Base-by-base conservation (phyloP, 2,888 invertebrate genomes). In the Conchocele bisecta region DNA sequence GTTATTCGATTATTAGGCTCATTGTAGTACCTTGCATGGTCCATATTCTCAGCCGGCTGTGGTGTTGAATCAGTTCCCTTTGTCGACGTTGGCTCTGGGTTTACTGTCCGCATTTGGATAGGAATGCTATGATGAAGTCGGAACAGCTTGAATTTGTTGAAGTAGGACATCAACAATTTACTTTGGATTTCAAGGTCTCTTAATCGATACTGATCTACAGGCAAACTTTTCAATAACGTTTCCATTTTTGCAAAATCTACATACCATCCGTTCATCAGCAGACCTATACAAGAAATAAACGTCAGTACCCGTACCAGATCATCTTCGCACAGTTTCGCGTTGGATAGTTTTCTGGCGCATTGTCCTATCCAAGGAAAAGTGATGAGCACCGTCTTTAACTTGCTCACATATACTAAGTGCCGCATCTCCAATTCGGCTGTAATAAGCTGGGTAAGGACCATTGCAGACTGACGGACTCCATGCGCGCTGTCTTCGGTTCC, bases 181-280 rank as follows among this genome's bases (percentile, higher is more conserved):
- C 48, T 48, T 39, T 41, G 44, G 22, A 65, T 54, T 44, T 70
- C 70, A 15, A 65, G 46, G 58, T 58, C 53, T 29, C 44, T 41
- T 1, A 59, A 54, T 15, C 59, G 44, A 57, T 39, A 22, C 41
- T 70, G 64, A 15, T 48, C 24, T 9, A 54, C 22, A 24, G 37
- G 54, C 42, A 65, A 20, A 15, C 57, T 56, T 15, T 9, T 29
- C 46, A 54, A 46, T 15, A 64, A 31, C 31, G n/a, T 35, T 39
- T 58, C 51, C 11, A 70, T 24, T 15, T 39, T 15, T 15, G 41
- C 53, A 35, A 60, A 71, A 7, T 56, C 56, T 41, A 69, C 42
- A 44, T 37, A 65, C 71, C 71, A 71, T 1, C 66, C 61, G 46
- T 71, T 60, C 66, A 66, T 71, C 35, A 71, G 26, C 3, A 71